phyloP scores from a whole-genome alignment of 2,888 invertebrate species.

The Eulithis testata region DNA sequence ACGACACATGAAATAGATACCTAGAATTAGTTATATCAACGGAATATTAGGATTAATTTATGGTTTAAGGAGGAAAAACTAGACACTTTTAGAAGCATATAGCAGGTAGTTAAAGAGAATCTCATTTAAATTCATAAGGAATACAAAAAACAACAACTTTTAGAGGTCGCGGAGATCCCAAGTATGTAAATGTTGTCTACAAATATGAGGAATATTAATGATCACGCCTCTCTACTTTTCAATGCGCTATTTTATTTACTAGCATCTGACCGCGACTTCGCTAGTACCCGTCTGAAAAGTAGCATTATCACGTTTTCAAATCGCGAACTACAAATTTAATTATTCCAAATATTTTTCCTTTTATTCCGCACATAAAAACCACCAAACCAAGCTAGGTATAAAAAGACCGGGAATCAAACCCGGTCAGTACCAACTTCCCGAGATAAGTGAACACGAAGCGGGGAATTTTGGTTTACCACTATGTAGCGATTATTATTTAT shows the following conservation, averaged over 20 bases:
- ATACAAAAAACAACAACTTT: conserved; percentile 38
- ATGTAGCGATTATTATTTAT: no score
- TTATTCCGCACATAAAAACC: no score
- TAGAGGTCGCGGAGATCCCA: conserved; percentile 41
- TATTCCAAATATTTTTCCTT: no score
- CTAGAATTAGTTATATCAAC: background rate
- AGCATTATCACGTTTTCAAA: no score
- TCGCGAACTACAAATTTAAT: no score
- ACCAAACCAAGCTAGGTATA: no score
- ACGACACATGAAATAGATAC: no score
- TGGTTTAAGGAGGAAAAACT: conserved; percentile 25
- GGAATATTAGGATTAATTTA: background rate
- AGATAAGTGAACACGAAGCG: no score
- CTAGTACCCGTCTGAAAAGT: no score
- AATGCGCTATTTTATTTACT: conserved; percentile 2
- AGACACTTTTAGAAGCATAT: conserved; percentile 14
- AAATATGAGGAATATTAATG: conserved; percentile 29
- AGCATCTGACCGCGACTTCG: background rate
- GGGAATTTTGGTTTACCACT: no score
- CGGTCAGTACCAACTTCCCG: no score
- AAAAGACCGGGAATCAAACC: no score
- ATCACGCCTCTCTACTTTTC: conserved; percentile 11
- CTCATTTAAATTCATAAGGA: conserved; percentile 43
- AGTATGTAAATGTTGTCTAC: conserved; percentile 30
- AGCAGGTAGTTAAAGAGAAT: conserved; percentile 34